Base-by-base conservation (phyloP, 2,797 vertebrate species). In the Taenioides sp. region DNA sequence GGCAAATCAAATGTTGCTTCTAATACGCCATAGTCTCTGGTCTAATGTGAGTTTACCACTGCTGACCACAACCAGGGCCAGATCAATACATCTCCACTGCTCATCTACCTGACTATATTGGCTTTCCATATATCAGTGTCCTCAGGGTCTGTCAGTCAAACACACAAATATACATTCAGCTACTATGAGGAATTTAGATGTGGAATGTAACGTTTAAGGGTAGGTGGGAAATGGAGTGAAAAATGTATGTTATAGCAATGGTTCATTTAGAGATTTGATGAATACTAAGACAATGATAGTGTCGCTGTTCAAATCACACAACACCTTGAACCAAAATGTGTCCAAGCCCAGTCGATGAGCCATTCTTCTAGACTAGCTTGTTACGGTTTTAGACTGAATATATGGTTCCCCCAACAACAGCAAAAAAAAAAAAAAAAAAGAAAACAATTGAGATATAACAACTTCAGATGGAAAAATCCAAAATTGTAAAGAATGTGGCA, bases 61-160 rank as follows among this genome's bases (percentile, higher is more conserved):
- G 37, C n/a, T 23, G 37, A 64, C 62, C 37, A 43, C 37, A 47
- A 7, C 20, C 62, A 47, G n/a, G 40, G n/a, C 22, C 31, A 25
- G 63, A 25, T 65, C 63, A 23, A 65, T 65, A 65, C n/a, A 65
- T 23, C 63, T 47, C 40, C 63, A 16, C 7, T 47, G 40, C 40
- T 65, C 17, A 47, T 64, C 60, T 62, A 64, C 62, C 43, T 12
- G 62, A 31, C 63, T 25, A 23, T 47, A 47, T 47, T 65, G 63
- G 37, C 17, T 65, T 65, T 25, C 37, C 22, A 65, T 65, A 65
- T 7, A 49, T 65, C 63, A 47, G 22, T 47, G 63, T 65, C 40
- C 18, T 63, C 11, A 25, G 22, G 62, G 5, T 5, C 37, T 65
- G n/a, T 65, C 63, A 16, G 40, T 65, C 63, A 47, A 65, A 49